Evolutionary conservation across 2,113 vertebrate species (phyloP).

Genomic region (Bujurquina vittata): DNA sequence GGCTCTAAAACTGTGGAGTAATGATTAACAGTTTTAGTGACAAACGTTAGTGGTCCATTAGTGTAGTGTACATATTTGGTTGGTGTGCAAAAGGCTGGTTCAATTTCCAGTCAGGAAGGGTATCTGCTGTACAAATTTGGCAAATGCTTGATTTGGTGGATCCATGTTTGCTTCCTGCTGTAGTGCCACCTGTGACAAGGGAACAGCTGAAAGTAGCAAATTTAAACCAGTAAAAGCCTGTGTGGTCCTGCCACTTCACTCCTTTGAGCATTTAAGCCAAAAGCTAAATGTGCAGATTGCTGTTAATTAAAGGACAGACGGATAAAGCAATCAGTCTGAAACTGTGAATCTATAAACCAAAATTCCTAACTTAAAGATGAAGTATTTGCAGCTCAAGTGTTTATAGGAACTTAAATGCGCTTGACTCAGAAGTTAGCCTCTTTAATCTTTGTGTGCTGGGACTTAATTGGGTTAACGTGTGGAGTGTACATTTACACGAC

Average conservation of each 20-base stretch:
- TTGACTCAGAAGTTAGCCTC: neutral
- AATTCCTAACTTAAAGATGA: neutral
- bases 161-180: neutral
- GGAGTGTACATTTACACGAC: neutral
- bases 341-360: neutral
- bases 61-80: neutral
- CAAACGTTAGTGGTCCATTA: neutral
- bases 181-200: neutral
- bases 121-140: neutral
- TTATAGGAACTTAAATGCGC: neutral
- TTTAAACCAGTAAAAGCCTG: neutral
- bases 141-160: neutral
- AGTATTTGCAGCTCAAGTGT: neutral
- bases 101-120: neutral
- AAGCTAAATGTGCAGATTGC: rapidly evolving
- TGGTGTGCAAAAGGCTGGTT: neutral
- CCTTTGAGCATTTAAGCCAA: neutral
- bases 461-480: constrained; percentile 10
- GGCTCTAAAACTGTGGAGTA: no score
- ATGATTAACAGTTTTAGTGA: neutral
- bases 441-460: neutral
- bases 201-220: neutral
- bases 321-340: neutral
- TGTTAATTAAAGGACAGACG: neutral
- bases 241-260: neutral